These are phyloP conservation scores for Coronaproctus castanopsis DNA, from an alignment of 2,888 invertebrate species.

Conservation along the genomic window DNA sequence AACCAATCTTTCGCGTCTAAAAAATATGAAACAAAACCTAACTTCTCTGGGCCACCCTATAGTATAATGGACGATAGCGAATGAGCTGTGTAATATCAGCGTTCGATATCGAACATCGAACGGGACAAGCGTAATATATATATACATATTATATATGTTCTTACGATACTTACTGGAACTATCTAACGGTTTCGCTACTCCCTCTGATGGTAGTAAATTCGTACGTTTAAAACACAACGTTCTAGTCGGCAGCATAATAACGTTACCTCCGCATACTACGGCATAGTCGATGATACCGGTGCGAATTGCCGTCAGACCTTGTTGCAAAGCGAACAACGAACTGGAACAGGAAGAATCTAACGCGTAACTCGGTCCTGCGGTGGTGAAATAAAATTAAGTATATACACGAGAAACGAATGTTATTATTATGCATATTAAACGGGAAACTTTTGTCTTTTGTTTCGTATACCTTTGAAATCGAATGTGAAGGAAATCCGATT, in stretches of 20 bases:
- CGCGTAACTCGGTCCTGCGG: constrained; percentile 34
- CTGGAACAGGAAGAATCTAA: constrained; percentile 39
- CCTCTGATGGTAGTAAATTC: constrained; percentile 63
- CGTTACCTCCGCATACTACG: constrained; percentile 46
- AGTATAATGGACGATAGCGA: no score
- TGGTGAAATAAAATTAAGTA: no score
- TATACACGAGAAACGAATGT: no score
- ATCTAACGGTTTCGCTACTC: constrained; percentile 86
- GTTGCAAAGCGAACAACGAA: constrained; percentile 32
- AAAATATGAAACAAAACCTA: no score
- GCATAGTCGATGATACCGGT: constrained; percentile 31
- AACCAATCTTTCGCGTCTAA: no score
- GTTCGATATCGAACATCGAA: no score
- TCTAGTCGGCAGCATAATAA: constrained; percentile 75
- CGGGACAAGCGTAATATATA: no score
- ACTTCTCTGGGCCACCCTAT: no score
- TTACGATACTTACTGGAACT: constrained; percentile 43
- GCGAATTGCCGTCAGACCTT: constrained; percentile 25
- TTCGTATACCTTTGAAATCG: constrained; percentile 15
- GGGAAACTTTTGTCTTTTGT: no score
- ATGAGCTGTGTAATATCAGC: no score
- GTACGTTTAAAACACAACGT: constrained; percentile 85
- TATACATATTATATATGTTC: no score
- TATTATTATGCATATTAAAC: no score
- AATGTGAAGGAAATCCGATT: constrained; percentile 15